Evolutionary conservation across 2,113 vertebrate species (phyloP), one percentile per base, ranked within the genome.

Genomic region (Sylvietta virens): DNA sequence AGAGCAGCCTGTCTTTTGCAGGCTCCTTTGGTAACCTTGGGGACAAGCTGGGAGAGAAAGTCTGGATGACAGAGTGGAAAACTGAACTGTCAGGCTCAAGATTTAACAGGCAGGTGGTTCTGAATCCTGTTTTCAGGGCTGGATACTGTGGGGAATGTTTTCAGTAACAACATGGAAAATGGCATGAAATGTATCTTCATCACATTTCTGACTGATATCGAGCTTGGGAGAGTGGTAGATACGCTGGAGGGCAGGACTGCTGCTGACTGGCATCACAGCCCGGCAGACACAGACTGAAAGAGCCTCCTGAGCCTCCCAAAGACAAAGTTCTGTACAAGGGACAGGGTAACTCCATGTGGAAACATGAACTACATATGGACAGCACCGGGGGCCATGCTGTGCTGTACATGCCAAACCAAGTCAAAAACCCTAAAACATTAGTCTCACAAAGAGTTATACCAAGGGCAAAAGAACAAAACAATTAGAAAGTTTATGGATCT

Each of bases 171-270:
- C 13, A 10, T 8, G 21, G 19, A 56, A 85, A 82, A 78, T 5
- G 5, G 48, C 21, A 83, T 8, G 35, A 67, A 82, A 69, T 12
- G 28, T 11, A 56, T 17, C 53, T 51, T 82, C n/a, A 56, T 33
- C 40, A 24, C 37, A 39, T 64, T 77, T 33, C 40, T 60, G 48
- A 33, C 40, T 39, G 58, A 61, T 28, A 69, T 1, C 44, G 47
- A 18, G 60, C 47, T 19, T 35, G 33, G 6, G 6, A 54, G 42
- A 72, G 45, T 10, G 16, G 19, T 45, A 69, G 69, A 93, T 4
- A 66, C 0, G 0, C 56, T 44, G 57, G 24, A 45, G 33, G 39
- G 30, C 16, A 81, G n/a, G 35, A 50, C 30, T 76, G 40, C 45
- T 73, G 48, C 56, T n/a, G 44, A 66, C 11, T 45, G 48, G 23